phyloP scores from a whole-genome alignment of 2,113 vertebrate genomes.

The Microcebus ravelobensis region DNA sequence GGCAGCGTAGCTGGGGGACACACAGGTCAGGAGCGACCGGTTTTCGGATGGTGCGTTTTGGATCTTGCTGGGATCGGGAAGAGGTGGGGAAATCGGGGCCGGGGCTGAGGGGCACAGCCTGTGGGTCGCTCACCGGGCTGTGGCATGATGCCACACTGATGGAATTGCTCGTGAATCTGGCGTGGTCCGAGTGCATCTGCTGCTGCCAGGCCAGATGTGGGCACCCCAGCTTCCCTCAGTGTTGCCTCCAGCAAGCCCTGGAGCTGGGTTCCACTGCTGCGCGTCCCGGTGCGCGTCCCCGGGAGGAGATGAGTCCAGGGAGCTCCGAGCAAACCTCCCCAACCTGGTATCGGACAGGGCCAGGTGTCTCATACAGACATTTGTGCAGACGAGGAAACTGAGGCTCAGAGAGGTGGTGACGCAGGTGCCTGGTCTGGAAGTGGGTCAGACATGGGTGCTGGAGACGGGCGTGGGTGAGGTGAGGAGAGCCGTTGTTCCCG shows the following conservation, averaged over 20 bases:
- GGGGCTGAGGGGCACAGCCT: not conserved
- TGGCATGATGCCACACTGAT: accelerated
- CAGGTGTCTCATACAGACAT: not conserved
- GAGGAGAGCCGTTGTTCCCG: not conserved
- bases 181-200: accelerated
- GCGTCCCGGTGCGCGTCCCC: not conserved
- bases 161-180: no score
- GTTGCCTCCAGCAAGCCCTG: not conserved
- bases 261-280: not conserved
- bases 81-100: not conserved
- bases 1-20: not conserved
- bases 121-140: not conserved
- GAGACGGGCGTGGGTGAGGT: not conserved
- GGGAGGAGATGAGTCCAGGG: not conserved
- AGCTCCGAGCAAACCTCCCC: not conserved
- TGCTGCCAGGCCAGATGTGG: not conserved
- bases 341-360: not conserved
- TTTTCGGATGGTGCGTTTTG: not conserved
- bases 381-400: not conserved
- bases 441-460: not conserved
- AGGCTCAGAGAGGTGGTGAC: not conserved
- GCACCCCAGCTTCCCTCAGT: accelerated
- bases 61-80: not conserved
- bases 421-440: not conserved
- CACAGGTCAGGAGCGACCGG: no score